Conservation (phyloP, 2,888 invertebrate genomes). For the Drosophila pseudotakahashii region DNA sequence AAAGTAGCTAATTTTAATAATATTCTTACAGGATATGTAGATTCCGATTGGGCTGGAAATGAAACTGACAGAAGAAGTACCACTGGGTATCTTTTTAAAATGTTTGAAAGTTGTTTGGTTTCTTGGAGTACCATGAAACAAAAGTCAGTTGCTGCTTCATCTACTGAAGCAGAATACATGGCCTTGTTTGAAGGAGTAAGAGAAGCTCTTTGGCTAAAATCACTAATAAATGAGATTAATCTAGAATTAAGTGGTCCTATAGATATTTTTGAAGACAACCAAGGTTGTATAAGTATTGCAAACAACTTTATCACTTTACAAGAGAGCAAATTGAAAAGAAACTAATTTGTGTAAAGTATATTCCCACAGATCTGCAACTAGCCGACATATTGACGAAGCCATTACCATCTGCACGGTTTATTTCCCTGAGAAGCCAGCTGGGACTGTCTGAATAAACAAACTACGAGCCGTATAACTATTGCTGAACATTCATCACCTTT, state of each 20-base stretch:
- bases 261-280: constrained; percentile 3
- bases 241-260: neutral
- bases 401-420: too few relatives aligned
- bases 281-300: neutral
- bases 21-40: constrained; percentile 5
- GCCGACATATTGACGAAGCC: too few relatives aligned
- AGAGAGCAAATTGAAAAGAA: too few relatives aligned
- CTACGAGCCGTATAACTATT: neutral
- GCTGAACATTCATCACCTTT: neutral
- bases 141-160: neutral
- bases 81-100: neutral
- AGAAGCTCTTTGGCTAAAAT: neutral
- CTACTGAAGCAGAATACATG: neutral
- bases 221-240: neutral
- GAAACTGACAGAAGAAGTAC: neutral
- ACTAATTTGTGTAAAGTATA: too few relatives aligned
- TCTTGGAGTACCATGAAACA: neutral
- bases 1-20: constrained; percentile 16
- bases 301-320: too few relatives aligned
- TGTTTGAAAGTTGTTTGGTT: neutral
- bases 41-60: neutral
- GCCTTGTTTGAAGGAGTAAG: neutral
- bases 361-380: too few relatives aligned
- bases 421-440: constrained; percentile 4
- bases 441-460: constrained; percentile 5